Evolutionary conservation across 2,888 invertebrate genomes (phyloP).

Genomic region (Gymnosoma rotundatum): DNA sequence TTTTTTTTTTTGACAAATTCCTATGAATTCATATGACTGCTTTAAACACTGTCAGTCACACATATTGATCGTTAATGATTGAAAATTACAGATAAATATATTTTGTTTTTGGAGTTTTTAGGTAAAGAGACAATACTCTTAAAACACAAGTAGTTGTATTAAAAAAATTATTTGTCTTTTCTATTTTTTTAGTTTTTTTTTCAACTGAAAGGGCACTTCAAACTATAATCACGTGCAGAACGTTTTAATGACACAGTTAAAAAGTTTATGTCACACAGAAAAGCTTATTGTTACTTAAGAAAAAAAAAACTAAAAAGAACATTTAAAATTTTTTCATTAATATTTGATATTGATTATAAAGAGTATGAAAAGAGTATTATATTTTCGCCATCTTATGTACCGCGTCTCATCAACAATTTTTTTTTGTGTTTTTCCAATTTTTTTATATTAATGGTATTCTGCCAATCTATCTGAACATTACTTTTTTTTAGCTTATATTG

Average conservation of each 20-base stretch:
- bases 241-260: conserved; percentile 56
- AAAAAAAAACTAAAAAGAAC: conserved; percentile 44
- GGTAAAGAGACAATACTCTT: conserved; percentile 16
- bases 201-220: conserved; percentile 44
- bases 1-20: conserved; percentile 63
- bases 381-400: no score
- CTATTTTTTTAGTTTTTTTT: neutral
- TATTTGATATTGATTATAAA: conserved; percentile 5
- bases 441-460: no score
- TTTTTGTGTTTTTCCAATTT: no score
- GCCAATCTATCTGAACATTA: no score
- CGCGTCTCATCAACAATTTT: no score
- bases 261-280: neutral
- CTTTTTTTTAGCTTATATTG: no score
- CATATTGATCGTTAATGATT: conserved; percentile 64
- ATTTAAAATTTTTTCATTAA: conserved; percentile 31
- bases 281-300: conserved; percentile 14
- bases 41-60: conserved; percentile 26
- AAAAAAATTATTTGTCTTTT: conserved; percentile 2
- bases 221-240: conserved; percentile 68
- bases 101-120: neutral
- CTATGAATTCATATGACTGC: conserved; percentile 46
- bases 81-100: conserved; percentile 64
- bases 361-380: no score
- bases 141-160: conserved; percentile 2